Evolutionary conservation across 1,140 invertebrate genomes (phyloP).

Genomic region (Kradibia gibbosae): DNA sequence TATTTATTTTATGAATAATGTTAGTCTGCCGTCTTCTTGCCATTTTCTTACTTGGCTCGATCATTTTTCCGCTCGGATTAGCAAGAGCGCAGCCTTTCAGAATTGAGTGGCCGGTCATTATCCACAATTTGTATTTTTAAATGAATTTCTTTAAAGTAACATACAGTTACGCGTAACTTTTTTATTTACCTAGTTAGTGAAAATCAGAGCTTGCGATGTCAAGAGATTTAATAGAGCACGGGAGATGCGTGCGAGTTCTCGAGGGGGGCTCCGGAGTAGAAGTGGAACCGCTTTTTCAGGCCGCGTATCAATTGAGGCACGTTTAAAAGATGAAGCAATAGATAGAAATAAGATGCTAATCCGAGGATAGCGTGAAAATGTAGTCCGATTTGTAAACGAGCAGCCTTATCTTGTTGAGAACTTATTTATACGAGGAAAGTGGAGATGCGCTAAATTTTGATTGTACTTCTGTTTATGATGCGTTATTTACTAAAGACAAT

Average conservation of each 20-base stretch:
- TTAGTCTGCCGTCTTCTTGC: too few relatives aligned
- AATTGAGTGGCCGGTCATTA: too few relatives aligned
- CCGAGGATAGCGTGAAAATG: not conserved
- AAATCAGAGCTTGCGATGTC: not conserved
- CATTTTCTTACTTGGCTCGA: too few relatives aligned
- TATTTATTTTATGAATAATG: too few relatives aligned
- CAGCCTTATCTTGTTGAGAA: not conserved
- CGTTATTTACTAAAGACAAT: not conserved
- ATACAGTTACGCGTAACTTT: not conserved
- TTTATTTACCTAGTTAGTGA: not conserved
- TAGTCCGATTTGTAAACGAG: not conserved
- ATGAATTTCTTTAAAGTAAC: not conserved
- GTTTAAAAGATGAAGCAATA: not conserved
- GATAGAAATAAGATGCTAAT: not conserved
- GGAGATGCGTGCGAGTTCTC: not conserved
- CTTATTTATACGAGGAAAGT: not conserved
- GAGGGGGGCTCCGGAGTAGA: not conserved
- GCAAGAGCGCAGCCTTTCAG: too few relatives aligned
- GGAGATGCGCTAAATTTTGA: not conserved
- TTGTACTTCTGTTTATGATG: not conserved
- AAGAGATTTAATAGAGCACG: not conserved
- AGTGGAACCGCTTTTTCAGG: not conserved
- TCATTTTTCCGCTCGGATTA: too few relatives aligned
- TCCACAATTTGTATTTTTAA: too few relatives aligned
- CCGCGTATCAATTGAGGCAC: not conserved